These are phyloP conservation scores for Eucera pruinosa DNA, from an alignment of 2,888 invertebrate genomes.

Conservation along the genomic window DNA sequence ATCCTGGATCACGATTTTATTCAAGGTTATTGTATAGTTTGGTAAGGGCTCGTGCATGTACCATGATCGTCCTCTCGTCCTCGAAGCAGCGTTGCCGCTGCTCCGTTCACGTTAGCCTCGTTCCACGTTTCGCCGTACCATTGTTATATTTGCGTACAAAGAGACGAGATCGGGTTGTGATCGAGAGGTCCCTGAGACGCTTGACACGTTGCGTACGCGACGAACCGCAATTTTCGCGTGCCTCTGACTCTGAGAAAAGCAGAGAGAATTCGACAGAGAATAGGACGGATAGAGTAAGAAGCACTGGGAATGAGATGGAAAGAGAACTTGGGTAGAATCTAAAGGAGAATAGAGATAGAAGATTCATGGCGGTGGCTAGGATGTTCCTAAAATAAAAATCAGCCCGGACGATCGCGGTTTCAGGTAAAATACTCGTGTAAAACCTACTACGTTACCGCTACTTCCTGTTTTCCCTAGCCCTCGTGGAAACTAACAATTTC, in stretches of 20 bases:
- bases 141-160: conserved; percentile 53
- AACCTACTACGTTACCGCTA: neutral
- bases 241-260: conserved; percentile 1
- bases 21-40: neutral
- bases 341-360: too few species aligned
- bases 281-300: neutral
- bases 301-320: neutral
- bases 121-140: conserved; percentile 18
- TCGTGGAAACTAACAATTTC: conserved; percentile 37
- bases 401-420: neutral
- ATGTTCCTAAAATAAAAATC: conserved; percentile 30
- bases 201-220: conserved; percentile 33
- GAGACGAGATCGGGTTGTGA: conserved; percentile 17
- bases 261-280: too few species aligned
- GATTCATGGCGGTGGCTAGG: neutral
- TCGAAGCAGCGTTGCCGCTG: conserved; percentile 42
- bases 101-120: neutral
- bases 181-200: conserved; percentile 19
- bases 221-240: conserved; percentile 35
- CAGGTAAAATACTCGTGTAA: conserved; percentile 7
- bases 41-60: too few species aligned
- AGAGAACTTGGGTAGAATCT: too few species aligned
- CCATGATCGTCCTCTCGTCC: conserved; percentile 13
- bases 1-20: neutral
- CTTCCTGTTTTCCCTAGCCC: conserved; percentile 34